phyloP scores from a whole-genome alignment of 2,888 invertebrate genomes.

The Hecatera dysodea region DNA sequence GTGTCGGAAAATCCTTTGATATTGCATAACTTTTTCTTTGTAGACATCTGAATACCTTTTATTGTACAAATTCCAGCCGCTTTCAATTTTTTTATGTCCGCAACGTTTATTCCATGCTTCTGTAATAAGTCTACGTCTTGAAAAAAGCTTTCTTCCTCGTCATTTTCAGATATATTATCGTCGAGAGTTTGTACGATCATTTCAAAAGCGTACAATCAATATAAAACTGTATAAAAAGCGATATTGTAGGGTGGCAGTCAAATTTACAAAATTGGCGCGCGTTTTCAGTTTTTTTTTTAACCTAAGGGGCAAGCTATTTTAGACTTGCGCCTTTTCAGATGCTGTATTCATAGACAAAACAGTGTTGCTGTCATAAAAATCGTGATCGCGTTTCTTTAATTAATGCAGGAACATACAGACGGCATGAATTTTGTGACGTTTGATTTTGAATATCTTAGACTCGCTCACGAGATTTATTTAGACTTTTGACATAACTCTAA shows the following conservation, averaged over 20 bases:
- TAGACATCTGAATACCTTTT: conserved; percentile 95
- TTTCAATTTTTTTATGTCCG: conserved; percentile 95
- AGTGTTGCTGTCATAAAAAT: conserved; percentile 7
- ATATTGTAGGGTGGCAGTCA: not conserved
- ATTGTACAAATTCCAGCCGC: conserved; percentile 94
- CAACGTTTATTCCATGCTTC: conserved; percentile 92
- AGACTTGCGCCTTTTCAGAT: too few relatives aligned
- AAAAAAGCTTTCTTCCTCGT: conserved; percentile 93
- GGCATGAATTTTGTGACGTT: not conserved
- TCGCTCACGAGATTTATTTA: too few relatives aligned
- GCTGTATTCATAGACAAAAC: conserved; percentile 22
- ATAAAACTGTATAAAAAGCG: not conserved
- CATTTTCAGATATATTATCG: conserved; percentile 87
- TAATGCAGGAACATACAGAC: not conserved
- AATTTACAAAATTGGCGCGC: conserved; percentile 63
- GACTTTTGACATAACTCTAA: too few relatives aligned
- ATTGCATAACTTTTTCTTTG: conserved; percentile 93
- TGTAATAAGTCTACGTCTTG: conserved; percentile 93
- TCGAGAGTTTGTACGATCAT: conserved; percentile 86
- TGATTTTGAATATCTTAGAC: too few relatives aligned
- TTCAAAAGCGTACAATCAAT: conserved; percentile 1
- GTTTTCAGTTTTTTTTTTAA: too few relatives aligned
- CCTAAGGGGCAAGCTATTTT: too few relatives aligned
- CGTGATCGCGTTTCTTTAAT: not conserved
- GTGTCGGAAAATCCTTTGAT: conserved; percentile 95